phyloP scores from a whole-genome alignment of 2,888 invertebrate genomes.

The Amblyjoppa proteus region DNA sequence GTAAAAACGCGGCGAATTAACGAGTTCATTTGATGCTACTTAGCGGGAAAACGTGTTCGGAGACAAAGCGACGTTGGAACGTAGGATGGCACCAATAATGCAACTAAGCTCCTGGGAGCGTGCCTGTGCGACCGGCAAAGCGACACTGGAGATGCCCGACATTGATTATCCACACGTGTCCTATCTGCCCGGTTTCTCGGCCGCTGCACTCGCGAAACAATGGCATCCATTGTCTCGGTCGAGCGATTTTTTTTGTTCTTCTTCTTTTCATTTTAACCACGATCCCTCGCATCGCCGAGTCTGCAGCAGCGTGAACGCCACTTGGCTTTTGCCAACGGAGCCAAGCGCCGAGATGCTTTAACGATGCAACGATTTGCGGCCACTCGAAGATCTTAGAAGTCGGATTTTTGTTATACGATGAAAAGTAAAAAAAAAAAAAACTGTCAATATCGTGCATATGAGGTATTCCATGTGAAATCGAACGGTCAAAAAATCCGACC shows the following conservation, averaged over 20 bases:
- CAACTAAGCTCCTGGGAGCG: background rate
- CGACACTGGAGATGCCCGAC: conserved; percentile 80
- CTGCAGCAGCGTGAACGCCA: conserved; percentile 16
- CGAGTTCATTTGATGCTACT: background rate
- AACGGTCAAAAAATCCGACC: too few relatives aligned
- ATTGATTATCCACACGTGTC: conserved; percentile 81
- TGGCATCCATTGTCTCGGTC: conserved; percentile 70
- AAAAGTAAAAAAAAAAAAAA: background rate
- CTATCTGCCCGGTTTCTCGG: conserved; percentile 74
- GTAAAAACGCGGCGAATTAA: background rate
- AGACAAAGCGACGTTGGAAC: conserved; percentile 47
- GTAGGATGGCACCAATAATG: conserved; percentile 47
- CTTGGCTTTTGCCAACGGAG: conserved; percentile 1
- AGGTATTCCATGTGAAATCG: too few relatives aligned
- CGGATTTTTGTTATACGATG: background rate
- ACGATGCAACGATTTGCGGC: conserved; percentile 4
- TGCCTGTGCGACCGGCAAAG: conserved; percentile 62
- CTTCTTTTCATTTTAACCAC: background rate
- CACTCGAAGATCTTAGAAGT: background rate
- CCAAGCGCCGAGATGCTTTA: background rate
- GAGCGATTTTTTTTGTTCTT: conserved; percentile 26
- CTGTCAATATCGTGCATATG: background rate
- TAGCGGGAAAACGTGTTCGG: conserved; percentile 45
- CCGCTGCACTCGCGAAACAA: conserved; percentile 69
- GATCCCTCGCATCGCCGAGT: conserved; percentile 10